Evolutionary conservation across 2,888 invertebrate genomes (phyloP).

Genomic region (Acheta domesticus): DNA sequence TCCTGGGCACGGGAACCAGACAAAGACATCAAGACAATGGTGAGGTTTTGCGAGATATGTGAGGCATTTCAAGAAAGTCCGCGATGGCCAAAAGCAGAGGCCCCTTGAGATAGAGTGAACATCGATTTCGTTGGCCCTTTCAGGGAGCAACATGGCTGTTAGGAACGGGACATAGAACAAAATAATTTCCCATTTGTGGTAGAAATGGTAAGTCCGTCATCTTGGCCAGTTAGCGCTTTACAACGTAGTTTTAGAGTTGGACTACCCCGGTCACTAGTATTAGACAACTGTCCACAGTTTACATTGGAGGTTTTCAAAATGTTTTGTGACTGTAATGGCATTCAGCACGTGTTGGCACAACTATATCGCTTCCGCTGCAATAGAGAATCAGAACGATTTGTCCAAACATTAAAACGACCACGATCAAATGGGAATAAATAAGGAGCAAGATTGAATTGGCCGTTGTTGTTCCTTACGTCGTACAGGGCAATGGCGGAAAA

Average conservation of each 20-base stretch:
- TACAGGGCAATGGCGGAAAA: too few relatives aligned
- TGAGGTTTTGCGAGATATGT: constrained; percentile 34
- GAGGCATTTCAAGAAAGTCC: constrained; percentile 30
- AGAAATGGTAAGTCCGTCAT: constrained; percentile 28
- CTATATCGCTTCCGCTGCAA: too few relatives aligned
- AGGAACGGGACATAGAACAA: constrained; percentile 39
- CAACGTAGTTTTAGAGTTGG: constrained; percentile 29
- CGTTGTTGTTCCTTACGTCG: too few relatives aligned
- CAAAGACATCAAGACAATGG: constrained; percentile 32
- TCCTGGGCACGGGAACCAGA: constrained; percentile 30
- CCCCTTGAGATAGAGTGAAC: constrained; percentile 40
- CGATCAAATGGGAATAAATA: too few relatives aligned
- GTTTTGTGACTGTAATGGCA: too few relatives aligned
- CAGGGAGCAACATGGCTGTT: constrained; percentile 38
- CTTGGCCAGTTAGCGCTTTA: constrained; percentile 26
- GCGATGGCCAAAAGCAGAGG: constrained; percentile 24
- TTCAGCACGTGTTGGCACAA: too few relatives aligned
- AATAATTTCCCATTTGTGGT: constrained; percentile 36
- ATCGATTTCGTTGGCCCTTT: constrained; percentile 40
- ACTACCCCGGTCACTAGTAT: too few relatives aligned
- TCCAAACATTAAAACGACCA: too few relatives aligned
- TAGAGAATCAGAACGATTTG: too few relatives aligned
- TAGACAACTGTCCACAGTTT: too few relatives aligned
- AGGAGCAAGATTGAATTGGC: too few relatives aligned
- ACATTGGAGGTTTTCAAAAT: too few relatives aligned